Evolutionary conservation across 2,113 vertebrate genomes (phyloP).

Genomic region (Glareola pratincola): DNA sequence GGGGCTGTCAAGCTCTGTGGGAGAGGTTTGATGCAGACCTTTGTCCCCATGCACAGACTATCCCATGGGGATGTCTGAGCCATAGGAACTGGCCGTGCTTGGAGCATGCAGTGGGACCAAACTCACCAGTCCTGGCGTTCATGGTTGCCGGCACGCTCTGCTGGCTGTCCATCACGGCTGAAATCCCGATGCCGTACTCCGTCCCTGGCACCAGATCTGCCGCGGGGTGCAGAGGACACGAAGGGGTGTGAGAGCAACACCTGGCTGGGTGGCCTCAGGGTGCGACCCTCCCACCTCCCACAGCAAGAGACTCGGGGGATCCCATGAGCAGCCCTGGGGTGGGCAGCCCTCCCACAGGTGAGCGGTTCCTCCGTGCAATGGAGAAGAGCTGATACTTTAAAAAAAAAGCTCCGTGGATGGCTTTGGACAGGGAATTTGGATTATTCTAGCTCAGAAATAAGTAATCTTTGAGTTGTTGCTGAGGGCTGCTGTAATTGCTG

Average conservation of each 20-base stretch:
- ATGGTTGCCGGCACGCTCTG: constrained; percentile 94
- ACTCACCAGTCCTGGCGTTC: constrained; percentile 95
- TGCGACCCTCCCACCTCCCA: background rate
- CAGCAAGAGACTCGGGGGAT: accelerated
- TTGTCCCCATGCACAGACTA: background rate
- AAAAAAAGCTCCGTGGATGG: background rate
- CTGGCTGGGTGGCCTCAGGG: background rate
- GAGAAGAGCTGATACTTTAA: background rate
- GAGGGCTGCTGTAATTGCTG: constrained; percentile 59
- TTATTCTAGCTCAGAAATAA: constrained; percentile 48
- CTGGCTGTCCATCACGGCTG: constrained; percentile 84
- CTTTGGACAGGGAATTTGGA: constrained; percentile 1
- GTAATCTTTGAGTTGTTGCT: constrained; percentile 26
- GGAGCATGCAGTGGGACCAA: background rate
- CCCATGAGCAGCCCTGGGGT: background rate
- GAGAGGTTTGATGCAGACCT: background rate
- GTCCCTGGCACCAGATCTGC: constrained; percentile 92
- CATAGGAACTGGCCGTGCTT: background rate
- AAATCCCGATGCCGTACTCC: constrained; percentile 95
- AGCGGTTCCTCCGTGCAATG: background rate
- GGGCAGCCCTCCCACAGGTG: background rate
- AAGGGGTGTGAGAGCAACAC: background rate
- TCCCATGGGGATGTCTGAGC: background rate
- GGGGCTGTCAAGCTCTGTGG: constrained; percentile 88
- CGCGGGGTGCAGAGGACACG: background rate